phyloP scores from a whole-genome alignment of 2,113 vertebrate species.

The Maccullochella peelii region DNA sequence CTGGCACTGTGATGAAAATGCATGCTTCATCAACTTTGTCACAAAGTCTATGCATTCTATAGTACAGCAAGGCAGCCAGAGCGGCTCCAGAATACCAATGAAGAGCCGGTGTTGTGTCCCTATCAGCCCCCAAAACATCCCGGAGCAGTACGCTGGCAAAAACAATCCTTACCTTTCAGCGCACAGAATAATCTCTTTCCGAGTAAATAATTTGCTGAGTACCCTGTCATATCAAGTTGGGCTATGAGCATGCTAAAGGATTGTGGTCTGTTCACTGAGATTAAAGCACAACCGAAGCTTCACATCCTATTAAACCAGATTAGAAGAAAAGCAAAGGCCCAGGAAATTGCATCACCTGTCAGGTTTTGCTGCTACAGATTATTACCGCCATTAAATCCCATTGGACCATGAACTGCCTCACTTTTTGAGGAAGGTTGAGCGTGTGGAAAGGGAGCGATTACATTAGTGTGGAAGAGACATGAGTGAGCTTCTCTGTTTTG shows the following conservation, averaged over 20 bases:
- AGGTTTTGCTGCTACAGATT: constrained; percentile 47
- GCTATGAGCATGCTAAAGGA: constrained; percentile 32
- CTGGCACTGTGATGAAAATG: constrained; percentile 64
- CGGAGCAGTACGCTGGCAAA: constrained; percentile 16
- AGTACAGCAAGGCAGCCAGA: constrained; percentile 53
- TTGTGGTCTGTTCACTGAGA: constrained; percentile 48
- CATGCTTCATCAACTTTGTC: constrained; percentile 79
- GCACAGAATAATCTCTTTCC: constrained; percentile 56
- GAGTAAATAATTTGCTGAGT: constrained; percentile 60
- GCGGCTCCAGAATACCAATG: constrained; percentile 66
- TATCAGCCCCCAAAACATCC: constrained; percentile 54
- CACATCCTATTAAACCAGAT: constrained; percentile 67
- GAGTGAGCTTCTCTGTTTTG: constrained; percentile 10
- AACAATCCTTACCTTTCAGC: constrained; percentile 59
- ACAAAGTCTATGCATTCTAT: constrained; percentile 76
- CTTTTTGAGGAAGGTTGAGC: constrained; percentile 40
- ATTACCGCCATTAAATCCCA: constrained; percentile 58
- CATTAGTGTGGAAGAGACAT: background rate
- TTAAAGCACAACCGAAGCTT: constrained; percentile 49
- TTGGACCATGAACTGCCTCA: constrained; percentile 40
- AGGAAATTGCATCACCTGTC: constrained; percentile 71
- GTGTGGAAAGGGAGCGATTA: constrained; percentile 41
- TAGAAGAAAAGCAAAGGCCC: constrained; percentile 50
- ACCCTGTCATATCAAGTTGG: constrained; percentile 48
- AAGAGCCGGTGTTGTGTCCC: constrained; percentile 32